Evolutionary conservation across 2,888 invertebrate genomes (phyloP).

Genomic region (Athalia cordata): DNA sequence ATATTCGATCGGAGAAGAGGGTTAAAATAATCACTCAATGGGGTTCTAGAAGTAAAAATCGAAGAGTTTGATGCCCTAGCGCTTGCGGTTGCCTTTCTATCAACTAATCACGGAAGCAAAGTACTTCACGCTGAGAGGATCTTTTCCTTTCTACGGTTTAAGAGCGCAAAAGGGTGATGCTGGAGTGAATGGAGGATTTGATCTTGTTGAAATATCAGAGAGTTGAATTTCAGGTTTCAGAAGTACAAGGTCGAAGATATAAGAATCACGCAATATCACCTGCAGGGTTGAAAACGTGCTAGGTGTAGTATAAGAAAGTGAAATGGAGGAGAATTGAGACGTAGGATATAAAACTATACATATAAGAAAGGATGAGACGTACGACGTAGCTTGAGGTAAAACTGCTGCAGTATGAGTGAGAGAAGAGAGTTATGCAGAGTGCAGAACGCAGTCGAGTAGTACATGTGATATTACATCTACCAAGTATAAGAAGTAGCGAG

Average conservation of each 20-base stretch:
- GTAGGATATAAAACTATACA: too few relatives aligned
- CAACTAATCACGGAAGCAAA: conserved; percentile 24
- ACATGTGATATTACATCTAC: conserved; percentile 41
- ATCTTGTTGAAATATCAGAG: conserved; percentile 7
- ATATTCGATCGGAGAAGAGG: background rate
- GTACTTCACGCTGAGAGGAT: conserved; percentile 8
- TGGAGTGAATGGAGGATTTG: background rate
- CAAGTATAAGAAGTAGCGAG: conserved; percentile 30
- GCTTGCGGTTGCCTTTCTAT: conserved; percentile 15
- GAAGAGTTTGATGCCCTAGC: background rate
- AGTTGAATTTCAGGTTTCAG: background rate
- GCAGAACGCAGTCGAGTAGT: conserved; percentile 16
- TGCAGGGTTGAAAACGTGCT: background rate
- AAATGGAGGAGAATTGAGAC: background rate
- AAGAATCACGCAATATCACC: background rate
- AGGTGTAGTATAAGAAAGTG: conserved; percentile 5
- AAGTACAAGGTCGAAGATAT: conserved; percentile 21
- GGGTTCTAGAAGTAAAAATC: conserved; percentile 11
- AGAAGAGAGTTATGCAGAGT: conserved; percentile 11
- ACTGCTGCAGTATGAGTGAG: background rate
- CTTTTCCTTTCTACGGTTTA: background rate
- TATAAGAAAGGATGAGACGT: background rate
- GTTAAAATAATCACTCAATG: conserved; percentile 11
- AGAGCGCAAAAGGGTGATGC: background rate
- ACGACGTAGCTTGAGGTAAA: background rate